Evolutionary conservation across 1,140 invertebrate species (phyloP).

Genomic region (Magallana ariakensis): DNA sequence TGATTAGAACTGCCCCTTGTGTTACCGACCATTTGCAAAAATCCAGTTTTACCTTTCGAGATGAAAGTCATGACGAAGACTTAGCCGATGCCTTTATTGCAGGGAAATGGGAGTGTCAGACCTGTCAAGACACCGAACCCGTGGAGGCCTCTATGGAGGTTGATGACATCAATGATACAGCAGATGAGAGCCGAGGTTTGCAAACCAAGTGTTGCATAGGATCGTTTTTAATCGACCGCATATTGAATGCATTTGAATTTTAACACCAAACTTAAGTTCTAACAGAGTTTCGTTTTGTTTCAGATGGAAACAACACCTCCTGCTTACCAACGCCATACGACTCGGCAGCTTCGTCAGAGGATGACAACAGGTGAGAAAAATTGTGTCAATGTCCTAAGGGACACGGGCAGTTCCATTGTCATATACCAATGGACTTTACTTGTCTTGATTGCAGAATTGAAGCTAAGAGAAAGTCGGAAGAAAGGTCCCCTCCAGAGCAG

Average conservation of each 20-base stretch:
- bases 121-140: constrained; percentile 55
- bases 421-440: background rate
- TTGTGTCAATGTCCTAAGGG: background rate
- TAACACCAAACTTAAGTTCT: background rate
- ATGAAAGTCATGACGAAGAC: too few relatives aligned
- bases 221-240: background rate
- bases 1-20: background rate
- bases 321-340: constrained; percentile 62
- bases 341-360: constrained; percentile 56
- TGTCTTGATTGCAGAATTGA: background rate
- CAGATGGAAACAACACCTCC: constrained; percentile 53
- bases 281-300: background rate
- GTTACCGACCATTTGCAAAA: background rate
- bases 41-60: constrained; percentile 35
- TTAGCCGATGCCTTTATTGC: background rate
- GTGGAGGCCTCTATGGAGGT: constrained; percentile 43
- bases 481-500: background rate
- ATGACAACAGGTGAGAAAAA: constrained; percentile 38
- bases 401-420: background rate
- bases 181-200: constrained; percentile 10
- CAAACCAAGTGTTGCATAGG: background rate
- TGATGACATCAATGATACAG: constrained; percentile 53
- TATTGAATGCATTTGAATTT: background rate
- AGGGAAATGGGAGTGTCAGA: constrained; percentile 67
- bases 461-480: constrained; percentile 24